Percentiles rank a stretch among this genome's conserved stretches.
phyloP scores from a whole-genome alignment of 2,797 vertebrate species.

The Chrysocyon brachyurus region DNA sequence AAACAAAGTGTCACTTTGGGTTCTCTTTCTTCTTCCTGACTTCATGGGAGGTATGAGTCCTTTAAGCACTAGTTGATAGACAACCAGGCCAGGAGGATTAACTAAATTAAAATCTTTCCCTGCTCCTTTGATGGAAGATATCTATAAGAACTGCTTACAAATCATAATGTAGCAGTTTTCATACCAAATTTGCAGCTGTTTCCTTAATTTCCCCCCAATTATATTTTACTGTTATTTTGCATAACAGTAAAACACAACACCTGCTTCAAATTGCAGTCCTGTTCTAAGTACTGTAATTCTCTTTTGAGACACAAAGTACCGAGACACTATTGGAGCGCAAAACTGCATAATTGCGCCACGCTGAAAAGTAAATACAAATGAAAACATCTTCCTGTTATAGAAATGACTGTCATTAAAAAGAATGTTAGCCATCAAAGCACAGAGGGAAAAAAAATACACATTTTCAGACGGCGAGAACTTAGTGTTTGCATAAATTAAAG shows the following conservation, averaged over 20 bases:
- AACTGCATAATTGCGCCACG: slow-evolving; percentile 87
- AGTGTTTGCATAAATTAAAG: slow-evolving; percentile 82
- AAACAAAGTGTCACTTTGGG: neutral
- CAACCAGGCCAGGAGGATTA: slow-evolving; percentile 74
- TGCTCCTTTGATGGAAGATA: slow-evolving; percentile 51
- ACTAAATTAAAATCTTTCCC: slow-evolving; percentile 72
- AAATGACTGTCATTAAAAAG: slow-evolving; percentile 89
- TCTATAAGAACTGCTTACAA: slow-evolving; percentile 81
- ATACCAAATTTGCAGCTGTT: slow-evolving; percentile 90
- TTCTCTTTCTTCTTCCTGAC: slow-evolving; percentile 62
- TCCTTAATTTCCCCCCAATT: slow-evolving; percentile 89
- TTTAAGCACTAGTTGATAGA: slow-evolving; percentile 64
- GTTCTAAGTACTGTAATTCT: slow-evolving; percentile 88
- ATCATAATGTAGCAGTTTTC: slow-evolving; percentile 82
- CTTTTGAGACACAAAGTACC: slow-evolving; percentile 87
- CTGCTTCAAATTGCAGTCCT: slow-evolving; percentile 89
- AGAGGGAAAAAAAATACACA: slow-evolving; percentile 65
- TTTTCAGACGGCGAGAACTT: slow-evolving; percentile 85
- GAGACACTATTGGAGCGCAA: slow-evolving; percentile 82
- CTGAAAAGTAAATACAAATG: slow-evolving; percentile 91
- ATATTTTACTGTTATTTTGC: slow-evolving; percentile 91
- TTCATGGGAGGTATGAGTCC: slow-evolving; percentile 60
- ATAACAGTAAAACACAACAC: slow-evolving; percentile 91
- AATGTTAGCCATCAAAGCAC: slow-evolving; percentile 86
- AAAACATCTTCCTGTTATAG: slow-evolving; percentile 89